Evolutionary conservation across 2,797 vertebrate genomes (phyloP).

Genomic region (Columba guinea): DNA sequence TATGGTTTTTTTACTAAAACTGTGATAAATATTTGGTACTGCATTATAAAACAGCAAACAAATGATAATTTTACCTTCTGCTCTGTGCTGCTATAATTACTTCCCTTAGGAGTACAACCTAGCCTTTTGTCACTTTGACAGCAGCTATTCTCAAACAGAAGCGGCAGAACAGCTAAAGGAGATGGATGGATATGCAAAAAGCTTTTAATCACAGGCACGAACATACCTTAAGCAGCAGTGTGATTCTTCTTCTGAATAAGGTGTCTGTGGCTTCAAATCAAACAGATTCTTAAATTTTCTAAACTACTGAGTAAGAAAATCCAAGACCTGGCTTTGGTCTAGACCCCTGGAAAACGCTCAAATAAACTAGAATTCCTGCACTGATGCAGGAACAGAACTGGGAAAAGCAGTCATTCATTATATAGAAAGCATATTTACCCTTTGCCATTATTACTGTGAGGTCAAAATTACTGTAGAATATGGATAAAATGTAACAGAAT

Average conservation of each 20-base stretch:
- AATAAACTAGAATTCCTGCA: neutral
- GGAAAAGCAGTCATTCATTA: neutral
- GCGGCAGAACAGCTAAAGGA: conserved; percentile 53
- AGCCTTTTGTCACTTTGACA: conserved; percentile 72
- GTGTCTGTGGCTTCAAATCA: neutral
- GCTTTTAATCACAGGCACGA: conserved; percentile 52
- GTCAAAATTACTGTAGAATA: neutral
- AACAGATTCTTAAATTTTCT: neutral
- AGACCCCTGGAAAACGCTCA: neutral
- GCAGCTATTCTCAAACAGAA: conserved; percentile 63
- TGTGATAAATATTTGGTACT: conserved; percentile 69
- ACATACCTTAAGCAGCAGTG: neutral
- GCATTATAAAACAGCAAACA: conserved; percentile 62
- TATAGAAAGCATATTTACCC: neutral
- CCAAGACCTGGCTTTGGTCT: neutral
- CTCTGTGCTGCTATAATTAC: conserved; percentile 67
- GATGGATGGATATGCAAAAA: conserved; percentile 30
- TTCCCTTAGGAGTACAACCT: conserved; percentile 68
- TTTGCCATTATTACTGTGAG: neutral
- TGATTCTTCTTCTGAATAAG: neutral
- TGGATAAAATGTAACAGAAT: neutral
- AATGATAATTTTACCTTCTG: conserved; percentile 72
- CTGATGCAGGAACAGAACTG: neutral
- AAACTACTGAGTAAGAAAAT: neutral
- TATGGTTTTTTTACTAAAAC: conserved; percentile 62